Conservation (phyloP, 2,888 invertebrate genomes). For the Tridacna crocea region DNA sequence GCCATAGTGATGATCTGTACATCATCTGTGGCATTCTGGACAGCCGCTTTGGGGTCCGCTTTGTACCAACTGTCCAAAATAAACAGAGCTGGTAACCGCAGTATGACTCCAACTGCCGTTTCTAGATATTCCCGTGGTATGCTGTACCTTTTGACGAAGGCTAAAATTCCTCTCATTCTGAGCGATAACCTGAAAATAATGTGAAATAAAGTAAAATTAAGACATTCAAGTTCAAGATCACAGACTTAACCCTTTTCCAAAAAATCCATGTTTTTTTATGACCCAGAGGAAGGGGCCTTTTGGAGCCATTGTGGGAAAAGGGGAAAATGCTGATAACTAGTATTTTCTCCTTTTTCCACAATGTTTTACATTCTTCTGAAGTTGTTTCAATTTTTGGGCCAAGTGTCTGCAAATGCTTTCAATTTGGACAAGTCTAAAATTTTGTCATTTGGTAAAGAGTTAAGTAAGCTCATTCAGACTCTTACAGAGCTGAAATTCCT, state of each 20-base stretch:
- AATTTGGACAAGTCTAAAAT: too few relatives aligned
- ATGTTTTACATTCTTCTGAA: too few relatives aligned
- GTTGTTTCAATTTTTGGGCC: too few relatives aligned
- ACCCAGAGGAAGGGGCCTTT: too few relatives aligned
- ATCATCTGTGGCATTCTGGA: slow-evolving; percentile 71
- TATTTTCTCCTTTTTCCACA: background rate
- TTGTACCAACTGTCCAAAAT: slow-evolving; percentile 85
- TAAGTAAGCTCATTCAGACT: too few relatives aligned
- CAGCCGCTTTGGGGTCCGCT: slow-evolving; percentile 69
- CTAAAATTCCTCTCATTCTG: background rate
- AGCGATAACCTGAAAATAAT: background rate
- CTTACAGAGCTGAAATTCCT: too few relatives aligned
- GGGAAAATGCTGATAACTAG: background rate
- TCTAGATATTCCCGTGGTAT: slow-evolving; percentile 67
- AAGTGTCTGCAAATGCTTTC: too few relatives aligned
- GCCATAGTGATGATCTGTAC: slow-evolving; percentile 78
- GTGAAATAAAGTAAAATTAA: background rate
- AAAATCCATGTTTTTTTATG: too few relatives aligned
- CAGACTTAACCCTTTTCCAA: background rate
- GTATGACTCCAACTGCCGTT: slow-evolving; percentile 81
- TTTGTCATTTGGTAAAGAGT: too few relatives aligned
- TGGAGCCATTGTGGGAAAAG: background rate
- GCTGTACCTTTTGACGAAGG: background rate
- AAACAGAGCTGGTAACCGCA: slow-evolving; percentile 85
- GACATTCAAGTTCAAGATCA: background rate